phyloP scores from a whole-genome alignment of 2,797 vertebrate genomes.

The Sebastes goodei region DNA sequence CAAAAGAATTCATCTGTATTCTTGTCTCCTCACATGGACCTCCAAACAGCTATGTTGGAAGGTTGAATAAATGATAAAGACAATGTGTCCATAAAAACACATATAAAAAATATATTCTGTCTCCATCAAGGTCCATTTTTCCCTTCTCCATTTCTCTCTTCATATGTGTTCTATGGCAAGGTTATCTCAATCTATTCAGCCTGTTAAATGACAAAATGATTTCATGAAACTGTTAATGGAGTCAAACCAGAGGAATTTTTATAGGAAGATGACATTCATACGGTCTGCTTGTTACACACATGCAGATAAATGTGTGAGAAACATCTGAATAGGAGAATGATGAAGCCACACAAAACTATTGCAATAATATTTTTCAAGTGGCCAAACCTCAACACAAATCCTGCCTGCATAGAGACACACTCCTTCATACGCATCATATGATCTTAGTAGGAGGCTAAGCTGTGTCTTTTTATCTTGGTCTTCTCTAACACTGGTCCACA shows the following conservation, averaged over 20 bases:
- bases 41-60: neutral
- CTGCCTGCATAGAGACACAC: neutral
- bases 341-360: neutral
- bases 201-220: neutral
- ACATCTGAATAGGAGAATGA: neutral
- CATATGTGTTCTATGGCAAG: neutral
- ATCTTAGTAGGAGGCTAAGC: neutral
- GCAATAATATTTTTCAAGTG: neutral
- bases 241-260: neutral
- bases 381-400: neutral
- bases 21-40: neutral
- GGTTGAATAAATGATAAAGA: neutral
- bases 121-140: neutral
- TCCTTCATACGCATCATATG: neutral
- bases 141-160: neutral
- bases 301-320: neutral
- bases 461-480: neutral
- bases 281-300: neutral
- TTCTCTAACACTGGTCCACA: neutral
- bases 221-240: neutral
- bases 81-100: neutral
- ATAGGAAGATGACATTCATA: neutral
- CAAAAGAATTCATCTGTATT: constrained; percentile 3
- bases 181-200: neutral
- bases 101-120: neutral